Evolutionary conservation across 2,797 vertebrate species (phyloP).

Genomic region (Chrosomus eos): DNA sequence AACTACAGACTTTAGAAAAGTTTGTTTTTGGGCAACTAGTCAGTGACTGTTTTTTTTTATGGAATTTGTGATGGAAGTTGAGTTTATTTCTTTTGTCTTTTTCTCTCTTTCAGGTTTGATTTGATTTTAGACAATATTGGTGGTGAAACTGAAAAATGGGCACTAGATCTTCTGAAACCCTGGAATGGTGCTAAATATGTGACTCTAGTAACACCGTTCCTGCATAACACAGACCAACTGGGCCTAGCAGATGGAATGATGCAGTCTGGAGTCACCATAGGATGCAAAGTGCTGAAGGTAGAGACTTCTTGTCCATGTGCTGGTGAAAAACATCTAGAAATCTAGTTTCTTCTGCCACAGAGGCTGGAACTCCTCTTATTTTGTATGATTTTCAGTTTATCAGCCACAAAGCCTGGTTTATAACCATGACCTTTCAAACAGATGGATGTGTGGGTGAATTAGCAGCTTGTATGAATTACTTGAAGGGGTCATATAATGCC

Average conservation of each 20-base stretch:
- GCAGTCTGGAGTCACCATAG: constrained; percentile 84
- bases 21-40: constrained; percentile 64
- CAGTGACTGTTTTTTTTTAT: background rate
- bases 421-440: background rate
- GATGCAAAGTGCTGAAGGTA: constrained; percentile 89
- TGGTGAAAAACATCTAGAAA: background rate
- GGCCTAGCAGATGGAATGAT: constrained; percentile 95
- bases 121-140: constrained; percentile 94
- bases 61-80: background rate
- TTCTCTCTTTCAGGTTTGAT: constrained; percentile 83
- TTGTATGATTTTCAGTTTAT: background rate
- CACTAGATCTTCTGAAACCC: constrained; percentile 85
- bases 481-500: no score
- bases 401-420: background rate
- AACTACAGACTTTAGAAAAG: constrained; percentile 82
- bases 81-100: background rate
- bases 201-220: constrained; percentile 92
- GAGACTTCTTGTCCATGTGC: background rate
- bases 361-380: background rate
- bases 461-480: background rate
- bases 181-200: constrained; percentile 94
- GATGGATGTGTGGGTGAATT: background rate
- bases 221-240: constrained; percentile 89
- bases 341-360: background rate
- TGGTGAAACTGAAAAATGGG: constrained; percentile 90